Base-by-base conservation (phyloP, 2,113 vertebrate species). In the Oreochromis spilurus region DNA sequence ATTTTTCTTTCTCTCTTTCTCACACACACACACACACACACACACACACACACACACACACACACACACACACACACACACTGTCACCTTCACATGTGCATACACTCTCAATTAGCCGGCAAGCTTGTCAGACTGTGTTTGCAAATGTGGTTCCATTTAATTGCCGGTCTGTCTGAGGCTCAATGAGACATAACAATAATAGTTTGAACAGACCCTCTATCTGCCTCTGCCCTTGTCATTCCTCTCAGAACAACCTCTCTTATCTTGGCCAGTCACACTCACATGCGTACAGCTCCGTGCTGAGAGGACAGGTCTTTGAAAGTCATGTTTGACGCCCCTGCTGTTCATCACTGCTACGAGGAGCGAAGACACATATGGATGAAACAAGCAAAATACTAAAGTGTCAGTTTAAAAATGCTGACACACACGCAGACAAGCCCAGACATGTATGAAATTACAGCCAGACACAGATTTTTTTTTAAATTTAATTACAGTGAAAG, bases 151-250 rank as follows among this genome's bases (percentile, higher is more conserved):
- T 91, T 93, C 84, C 81, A 86, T 94, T 94, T 94, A 94, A 95
- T 93, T 92, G 86, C 82, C 83, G 77, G 88, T 93, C 91, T 93
- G 90, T 93, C 94, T 94, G 91, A 89, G 81, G 48, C 65, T 91
- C 92, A 89, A 88, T 93, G 94, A 95, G 91, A 94, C 93, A 91
- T 92, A 93, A 94, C 92, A 93, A 93, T 92, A 94, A 94, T 84
- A 94, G 81, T 89, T 90, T 83, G 62, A 83, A 85, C 80, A 90
- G 89, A 92, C 62, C 85, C 82, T 94, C 86, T 91, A 91, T 93
- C 89, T 92, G 75, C 90, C 87, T 88, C 87, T 79, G 50, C 14
- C 53, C 5, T 5, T 82, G 84, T 87, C 87, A 62, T 88, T 92
- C 84, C 85, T 85, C 62, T 83, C 62, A 89, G 84, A 94, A 90